Evolutionary conservation across 2,888 invertebrate species (phyloP), one percentile per base, ranked within the genome.

Genomic region (Apomyelois bistriatella): DNA sequence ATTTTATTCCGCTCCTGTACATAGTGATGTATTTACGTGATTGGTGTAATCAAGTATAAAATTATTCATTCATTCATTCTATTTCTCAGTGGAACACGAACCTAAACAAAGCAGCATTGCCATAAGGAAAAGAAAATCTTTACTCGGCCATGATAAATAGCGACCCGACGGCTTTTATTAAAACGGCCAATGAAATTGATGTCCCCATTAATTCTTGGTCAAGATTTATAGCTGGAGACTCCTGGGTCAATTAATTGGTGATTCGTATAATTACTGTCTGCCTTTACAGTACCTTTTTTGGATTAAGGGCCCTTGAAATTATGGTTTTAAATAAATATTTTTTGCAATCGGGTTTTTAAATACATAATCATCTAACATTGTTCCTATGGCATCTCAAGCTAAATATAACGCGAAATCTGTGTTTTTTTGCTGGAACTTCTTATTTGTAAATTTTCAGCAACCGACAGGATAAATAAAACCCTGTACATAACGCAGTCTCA

Each of bases 101-200:
- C 46, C 46, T 46, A 15, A 32, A 35, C 32, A 13, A 46, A 46
- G 46, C 28, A 28, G 13, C 32, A 16, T 46, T 9, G 46, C 46
- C 46, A 47, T 54, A 54, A 47, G 42, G 51, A 48, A 41, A 53
- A 50, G 42, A 52, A 56, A 53, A 48, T 42, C 51, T 53, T 55
- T 50, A 50, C 52, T 53, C 41, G 13, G 40, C 56, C 52, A 56
- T 52, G 53, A 55, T 53, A 56, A 56, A 58, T 58, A 42, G 52
- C 40, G 32, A 36, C n/a, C 42, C 48, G 48, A 43, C 32, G 46
- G 52, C 52, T 48, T 54, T 58, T 56, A 58, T 58, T 56, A 58
- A 58, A 58, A 58, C 54, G 49, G 35, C 42, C 55, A 53, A 53
- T 57, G 54, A 54, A 61, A 56, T 57, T 59, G 57, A 61, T 58